Percentiles rank a stretch among this genome's conserved stretches.
phyloP scores from a whole-genome alignment of 92 coral and sea anemone species.

The Porites cylindrica region DNA sequence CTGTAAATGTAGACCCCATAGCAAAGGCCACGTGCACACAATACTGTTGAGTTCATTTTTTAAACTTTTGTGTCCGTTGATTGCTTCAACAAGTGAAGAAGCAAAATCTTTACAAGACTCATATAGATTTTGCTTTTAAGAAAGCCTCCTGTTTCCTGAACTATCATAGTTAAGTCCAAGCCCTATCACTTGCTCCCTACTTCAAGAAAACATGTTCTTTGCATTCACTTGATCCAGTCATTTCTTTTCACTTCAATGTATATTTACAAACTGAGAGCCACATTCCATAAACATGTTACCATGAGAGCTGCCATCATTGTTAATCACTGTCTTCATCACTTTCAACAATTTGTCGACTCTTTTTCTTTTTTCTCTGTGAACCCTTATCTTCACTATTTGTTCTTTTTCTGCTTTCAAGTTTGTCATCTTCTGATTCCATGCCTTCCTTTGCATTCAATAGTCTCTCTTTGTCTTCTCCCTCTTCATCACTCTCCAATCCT shows the following conservation, averaged over 20 bases:
- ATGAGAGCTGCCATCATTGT: not conserved
- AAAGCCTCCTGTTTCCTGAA: not conserved
- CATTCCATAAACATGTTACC: not conserved
- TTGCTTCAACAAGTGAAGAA: too few species aligned
- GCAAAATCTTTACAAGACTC: too few species aligned
- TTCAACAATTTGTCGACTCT: constrained; percentile 88
- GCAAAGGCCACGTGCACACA: too few species aligned
- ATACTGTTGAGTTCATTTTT: too few species aligned
- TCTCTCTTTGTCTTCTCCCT: constrained; percentile 78
- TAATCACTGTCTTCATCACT: constrained; percentile 98
- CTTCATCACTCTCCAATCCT: constrained; percentile 97
- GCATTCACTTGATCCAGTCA: not conserved
- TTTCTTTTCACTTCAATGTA: not conserved
- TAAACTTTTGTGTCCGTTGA: too few species aligned
- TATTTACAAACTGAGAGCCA: not conserved
- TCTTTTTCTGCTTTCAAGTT: constrained; percentile 63
- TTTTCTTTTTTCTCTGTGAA: constrained; percentile 87
- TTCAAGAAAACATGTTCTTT: not conserved
- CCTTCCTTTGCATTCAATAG: constrained; percentile 89
- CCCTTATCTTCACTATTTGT: constrained; percentile 81
- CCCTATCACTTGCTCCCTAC: not conserved
- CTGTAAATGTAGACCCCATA: too few species aligned
- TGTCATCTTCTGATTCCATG: constrained; percentile 69
- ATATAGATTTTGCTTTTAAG: too few species aligned
- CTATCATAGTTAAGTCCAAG: not conserved